Evolutionary conservation across 2,888 invertebrate genomes (phyloP).

Genomic region (Saturnia pavonia): DNA sequence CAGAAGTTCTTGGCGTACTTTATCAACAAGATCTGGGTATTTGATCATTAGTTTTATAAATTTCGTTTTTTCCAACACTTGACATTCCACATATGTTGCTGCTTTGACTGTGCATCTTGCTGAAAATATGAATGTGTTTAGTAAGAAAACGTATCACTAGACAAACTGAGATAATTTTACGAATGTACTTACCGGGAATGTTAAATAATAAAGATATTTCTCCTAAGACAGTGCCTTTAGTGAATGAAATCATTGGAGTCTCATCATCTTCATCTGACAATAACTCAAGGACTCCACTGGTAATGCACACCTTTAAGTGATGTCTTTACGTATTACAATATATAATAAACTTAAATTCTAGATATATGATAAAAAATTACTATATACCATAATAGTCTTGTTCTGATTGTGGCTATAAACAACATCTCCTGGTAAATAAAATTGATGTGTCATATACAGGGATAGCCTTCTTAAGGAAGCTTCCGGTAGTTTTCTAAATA

Average conservation of each 20-base stretch:
- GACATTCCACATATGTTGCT: constrained; percentile 77
- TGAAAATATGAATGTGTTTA: constrained; percentile 33
- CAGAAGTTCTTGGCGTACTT: constrained; percentile 58
- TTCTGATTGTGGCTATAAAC: constrained; percentile 76
- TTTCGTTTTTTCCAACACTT: constrained; percentile 74
- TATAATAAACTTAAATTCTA: constrained; percentile 25
- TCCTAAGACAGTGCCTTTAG: constrained; percentile 77
- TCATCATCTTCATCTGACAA: constrained; percentile 79
- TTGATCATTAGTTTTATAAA: constrained; percentile 74
- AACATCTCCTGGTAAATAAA: constrained; percentile 77
- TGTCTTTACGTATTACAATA: constrained; percentile 13
- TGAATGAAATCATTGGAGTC: constrained; percentile 78
- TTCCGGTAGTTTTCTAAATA: constrained; percentile 78
- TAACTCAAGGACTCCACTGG: constrained; percentile 73
- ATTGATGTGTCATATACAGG: constrained; percentile 76
- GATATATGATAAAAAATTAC: too few species aligned
- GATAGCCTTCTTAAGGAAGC: constrained; percentile 77
- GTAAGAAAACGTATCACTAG: too few species aligned
- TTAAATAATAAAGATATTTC: constrained; percentile 77
- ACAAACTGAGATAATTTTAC: not conserved
- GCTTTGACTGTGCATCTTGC: constrained; percentile 79
- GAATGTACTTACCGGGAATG: constrained; percentile 59
- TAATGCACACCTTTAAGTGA: constrained; percentile 67
- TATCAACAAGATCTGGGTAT: constrained; percentile 67
- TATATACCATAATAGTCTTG: constrained; percentile 78